Base-by-base conservation (phyloP, 2,113 vertebrate species). In the Columbina picui region DNA sequence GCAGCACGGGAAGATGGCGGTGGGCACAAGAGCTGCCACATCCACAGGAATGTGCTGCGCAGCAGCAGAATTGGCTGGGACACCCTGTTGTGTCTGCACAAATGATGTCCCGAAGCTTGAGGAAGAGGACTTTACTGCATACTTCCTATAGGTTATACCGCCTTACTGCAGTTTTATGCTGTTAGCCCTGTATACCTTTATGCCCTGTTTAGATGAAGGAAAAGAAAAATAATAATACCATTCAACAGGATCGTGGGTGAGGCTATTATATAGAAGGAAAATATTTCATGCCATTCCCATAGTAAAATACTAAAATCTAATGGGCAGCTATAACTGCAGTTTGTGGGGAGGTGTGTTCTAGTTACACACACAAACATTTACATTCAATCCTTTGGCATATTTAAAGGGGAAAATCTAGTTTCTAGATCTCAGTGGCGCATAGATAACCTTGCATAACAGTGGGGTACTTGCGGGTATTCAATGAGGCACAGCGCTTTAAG, bases 81-180 rank as follows among this genome's bases (percentile, higher is more conserved):
- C 29, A 14, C 38, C 52, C 41, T 0, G 0, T 1, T 49, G 61
- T 23, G 38, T 50, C 53, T 20, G 22, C 4, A 2, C 32, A 43
- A 56, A 30, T 47, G 39, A 50, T 77, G 50, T 30, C 63, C n/a
- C 59, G n/a, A 26, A 10, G 64, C 53, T 3, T 45, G 32, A 80
- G 52, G 70, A 81, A 49, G 36, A 63, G 17, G 38, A 68, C 30
- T 49, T 71, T 18, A 21, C 56, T 60, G 25, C 39, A 4, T 25
- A 9, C 45, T 49, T 60, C 11, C 8, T 57, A 2, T 5, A 53
- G 57, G 32, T 63, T 73, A 3, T 14, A n/a, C 11, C 39, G 9
- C 29, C n/a, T 17, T 59, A 7, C 12, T 45, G 65, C 49, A 56
- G 4, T 25, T 45, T 47, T 34, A 2, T 20, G 32, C 64, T 43